Percentiles rank a stretch among this genome's conserved stretches.
Evolutionary conservation across 2,888 invertebrate genomes (phyloP).

Genomic region (Cryptus armator): DNA sequence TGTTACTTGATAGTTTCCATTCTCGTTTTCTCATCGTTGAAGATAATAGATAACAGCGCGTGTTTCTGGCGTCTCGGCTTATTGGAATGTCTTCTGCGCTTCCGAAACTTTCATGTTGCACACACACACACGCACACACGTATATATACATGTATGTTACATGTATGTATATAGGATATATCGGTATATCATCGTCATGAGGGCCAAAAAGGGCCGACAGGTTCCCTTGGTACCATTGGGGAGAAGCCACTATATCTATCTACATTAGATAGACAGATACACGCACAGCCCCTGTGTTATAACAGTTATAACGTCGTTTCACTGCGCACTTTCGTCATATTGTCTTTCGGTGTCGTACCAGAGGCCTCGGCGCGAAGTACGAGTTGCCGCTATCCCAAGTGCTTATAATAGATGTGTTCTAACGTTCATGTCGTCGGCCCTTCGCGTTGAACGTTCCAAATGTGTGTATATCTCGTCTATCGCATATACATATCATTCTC

Average conservation of each 20-base stretch:
- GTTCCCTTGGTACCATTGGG: background rate
- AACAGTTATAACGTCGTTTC: background rate
- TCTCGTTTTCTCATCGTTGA: slow-evolving; percentile 49
- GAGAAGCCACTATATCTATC: background rate
- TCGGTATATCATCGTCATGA: background rate
- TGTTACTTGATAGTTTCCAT: slow-evolving; percentile 5
- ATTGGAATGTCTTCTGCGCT: slow-evolving; percentile 57
- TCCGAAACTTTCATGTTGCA: slow-evolving; percentile 31
- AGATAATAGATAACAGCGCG: slow-evolving; percentile 58
- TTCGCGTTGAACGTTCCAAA: background rate
- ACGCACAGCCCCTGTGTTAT: background rate
- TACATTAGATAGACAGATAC: slow-evolving; percentile 9
- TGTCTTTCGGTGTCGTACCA: background rate
- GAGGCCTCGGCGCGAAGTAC: background rate
- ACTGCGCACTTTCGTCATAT: slow-evolving; percentile 18
- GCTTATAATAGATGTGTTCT: slow-evolving; percentile 8
- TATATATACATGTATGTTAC: background rate
- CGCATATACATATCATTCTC: background rate
- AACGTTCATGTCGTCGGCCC: background rate
- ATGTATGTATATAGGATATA: too few relatives aligned
- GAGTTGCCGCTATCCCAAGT: background rate
- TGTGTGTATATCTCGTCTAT: background rate
- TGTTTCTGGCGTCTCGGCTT: slow-evolving; percentile 58
- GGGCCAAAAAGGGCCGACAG: background rate
- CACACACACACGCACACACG: background rate